Percentiles rank a stretch among this genome's conserved stretches.
These are phyloP conservation scores for Argyrosomus regius DNA, from an alignment of 2,797 vertebrate species.

Conservation along the genomic window DNA sequence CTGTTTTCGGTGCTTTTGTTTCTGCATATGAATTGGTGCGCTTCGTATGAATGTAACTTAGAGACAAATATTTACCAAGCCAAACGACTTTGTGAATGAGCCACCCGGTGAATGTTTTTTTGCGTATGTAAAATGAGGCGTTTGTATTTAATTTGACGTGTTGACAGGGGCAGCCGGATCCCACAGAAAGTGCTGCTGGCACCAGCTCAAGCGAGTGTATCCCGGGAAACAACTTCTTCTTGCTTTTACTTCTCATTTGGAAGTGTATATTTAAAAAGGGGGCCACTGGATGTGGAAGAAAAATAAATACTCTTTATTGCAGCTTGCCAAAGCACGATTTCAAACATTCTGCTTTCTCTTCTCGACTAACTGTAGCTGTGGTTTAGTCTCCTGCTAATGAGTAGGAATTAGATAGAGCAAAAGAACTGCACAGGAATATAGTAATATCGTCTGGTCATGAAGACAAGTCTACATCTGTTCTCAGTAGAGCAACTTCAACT, in stretches of 20 bases:
- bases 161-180: conserved; percentile 53
- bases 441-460: conserved; percentile 22
- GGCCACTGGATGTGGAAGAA: conserved; percentile 41
- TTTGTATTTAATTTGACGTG: conserved; percentile 67
- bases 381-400: conserved; percentile 65
- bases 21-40: neutral
- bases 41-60: conserved; percentile 32
- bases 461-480: conserved; percentile 33
- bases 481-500: conserved; percentile 2
- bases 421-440: conserved; percentile 29
- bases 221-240: conserved; percentile 52
- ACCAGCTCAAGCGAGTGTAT: conserved; percentile 28
- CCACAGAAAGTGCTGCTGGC: conserved; percentile 42
- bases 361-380: conserved; percentile 43
- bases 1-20: conserved; percentile 20
- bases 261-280: conserved; percentile 56
- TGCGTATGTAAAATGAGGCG: conserved; percentile 48
- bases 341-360: conserved; percentile 42
- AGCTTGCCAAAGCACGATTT: conserved; percentile 48
- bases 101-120: conserved; percentile 22
- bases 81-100: conserved; percentile 26
- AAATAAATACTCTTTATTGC: conserved; percentile 65
- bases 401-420: conserved; percentile 54
- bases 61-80: conserved; percentile 51
- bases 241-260: conserved; percentile 43